Evolutionary conservation across 2,113 vertebrate genomes (phyloP).

Genomic region (Antechinus stuartii): DNA sequence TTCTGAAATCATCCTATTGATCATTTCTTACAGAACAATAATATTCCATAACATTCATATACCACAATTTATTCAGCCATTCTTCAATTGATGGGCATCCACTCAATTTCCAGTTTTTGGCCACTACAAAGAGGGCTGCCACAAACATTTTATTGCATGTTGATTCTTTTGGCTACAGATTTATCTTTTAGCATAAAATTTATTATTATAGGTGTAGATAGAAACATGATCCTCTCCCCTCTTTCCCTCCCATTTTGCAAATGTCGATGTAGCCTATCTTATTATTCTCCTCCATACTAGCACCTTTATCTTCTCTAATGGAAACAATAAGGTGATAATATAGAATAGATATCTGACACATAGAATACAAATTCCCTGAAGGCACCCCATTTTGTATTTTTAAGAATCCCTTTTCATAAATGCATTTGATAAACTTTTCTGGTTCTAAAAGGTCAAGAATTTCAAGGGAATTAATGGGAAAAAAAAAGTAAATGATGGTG

Average conservation of each 20-base stretch:
- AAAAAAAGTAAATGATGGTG: too few relatives aligned
- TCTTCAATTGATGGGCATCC: too few relatives aligned
- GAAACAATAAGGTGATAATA: background rate
- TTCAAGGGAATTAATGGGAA: too few relatives aligned
- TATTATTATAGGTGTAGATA: background rate
- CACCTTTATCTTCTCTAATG: background rate
- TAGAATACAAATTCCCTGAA: background rate
- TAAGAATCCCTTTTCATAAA: background rate
- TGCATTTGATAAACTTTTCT: background rate
- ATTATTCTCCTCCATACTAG: background rate
- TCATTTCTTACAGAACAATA: too few relatives aligned
- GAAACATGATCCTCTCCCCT: background rate
- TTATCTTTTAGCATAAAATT: background rate
- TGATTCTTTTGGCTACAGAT: background rate
- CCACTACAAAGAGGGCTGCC: too few relatives aligned
- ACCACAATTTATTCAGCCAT: too few relatives aligned
- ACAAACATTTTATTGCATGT: too few relatives aligned
- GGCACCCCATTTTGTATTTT: background rate
- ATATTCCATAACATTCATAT: too few relatives aligned
- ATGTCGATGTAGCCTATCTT: background rate
- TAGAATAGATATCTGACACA: background rate
- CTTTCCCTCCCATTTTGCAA: background rate
- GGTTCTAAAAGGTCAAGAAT: too few relatives aligned
- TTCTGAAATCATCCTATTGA: too few relatives aligned
- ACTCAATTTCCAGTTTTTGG: too few relatives aligned